phyloP scores from a whole-genome alignment of 2,888 invertebrate species.

The Anorthoa munda region DNA sequence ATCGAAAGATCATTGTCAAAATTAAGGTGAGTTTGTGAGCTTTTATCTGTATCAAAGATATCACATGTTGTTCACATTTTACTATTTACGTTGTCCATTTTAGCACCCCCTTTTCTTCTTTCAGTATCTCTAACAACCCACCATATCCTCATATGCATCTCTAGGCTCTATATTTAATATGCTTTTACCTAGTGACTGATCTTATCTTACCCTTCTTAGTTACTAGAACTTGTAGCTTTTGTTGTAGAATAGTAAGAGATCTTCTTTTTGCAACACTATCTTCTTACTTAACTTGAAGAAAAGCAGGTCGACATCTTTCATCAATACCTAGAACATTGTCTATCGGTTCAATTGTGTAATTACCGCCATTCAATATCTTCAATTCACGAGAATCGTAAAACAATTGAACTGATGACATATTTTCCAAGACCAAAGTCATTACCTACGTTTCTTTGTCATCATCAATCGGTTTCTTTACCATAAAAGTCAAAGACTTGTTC shows the following conservation, averaged over 20 bases:
- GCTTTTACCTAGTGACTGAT: not conserved
- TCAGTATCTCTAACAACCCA: not conserved
- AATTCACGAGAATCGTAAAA: constrained; percentile 46
- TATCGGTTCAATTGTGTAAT: constrained; percentile 33
- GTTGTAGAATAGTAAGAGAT: not conserved
- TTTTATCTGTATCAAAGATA: not conserved
- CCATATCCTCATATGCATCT: not conserved
- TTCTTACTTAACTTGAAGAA: constrained; percentile 11
- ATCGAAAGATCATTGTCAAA: constrained; percentile 38
- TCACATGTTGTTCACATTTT: not conserved
- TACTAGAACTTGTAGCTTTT: not conserved
- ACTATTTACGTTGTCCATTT: not conserved
- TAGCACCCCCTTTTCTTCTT: not conserved
- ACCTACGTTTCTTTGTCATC: constrained; percentile 35
- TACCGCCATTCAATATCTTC: constrained; percentile 37
- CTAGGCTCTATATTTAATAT: not conserved
- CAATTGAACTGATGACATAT: constrained; percentile 48
- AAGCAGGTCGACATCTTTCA: constrained; percentile 7
- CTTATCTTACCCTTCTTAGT: not conserved
- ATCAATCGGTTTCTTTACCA: constrained; percentile 40
- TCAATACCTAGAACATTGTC: constrained; percentile 33
- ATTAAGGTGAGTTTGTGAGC: not conserved
- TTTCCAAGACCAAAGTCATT: constrained; percentile 35
- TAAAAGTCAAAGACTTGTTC: constrained; percentile 19
- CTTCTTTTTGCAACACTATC: not conserved